Conservation (phyloP, 1,140 invertebrate species). For the Cyclargus thomasi region DNA sequence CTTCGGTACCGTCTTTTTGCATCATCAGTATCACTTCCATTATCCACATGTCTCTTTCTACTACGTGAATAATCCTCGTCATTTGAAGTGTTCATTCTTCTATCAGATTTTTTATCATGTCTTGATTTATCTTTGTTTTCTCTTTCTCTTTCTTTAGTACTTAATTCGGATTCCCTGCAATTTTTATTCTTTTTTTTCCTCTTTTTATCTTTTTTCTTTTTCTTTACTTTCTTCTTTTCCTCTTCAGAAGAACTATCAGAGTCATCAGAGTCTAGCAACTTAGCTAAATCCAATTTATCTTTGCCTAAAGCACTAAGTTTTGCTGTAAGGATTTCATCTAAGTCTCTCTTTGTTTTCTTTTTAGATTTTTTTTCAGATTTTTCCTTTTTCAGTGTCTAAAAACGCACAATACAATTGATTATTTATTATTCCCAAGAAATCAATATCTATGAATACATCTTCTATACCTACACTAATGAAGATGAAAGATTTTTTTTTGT, state of each 20-base stretch:
- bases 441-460: neutral
- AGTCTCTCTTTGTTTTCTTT: slow-evolving; percentile 60
- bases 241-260: slow-evolving; percentile 72
- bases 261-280: slow-evolving; percentile 55
- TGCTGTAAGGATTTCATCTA: slow-evolving; percentile 74
- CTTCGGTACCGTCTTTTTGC: neutral
- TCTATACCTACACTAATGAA: too few relatives aligned
- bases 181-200: slow-evolving; percentile 37
- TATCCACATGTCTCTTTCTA: slow-evolving; percentile 23
- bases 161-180: slow-evolving; percentile 25
- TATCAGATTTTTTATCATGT: slow-evolving; percentile 23
- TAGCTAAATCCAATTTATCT: slow-evolving; percentile 58
- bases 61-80: slow-evolving; percentile 15
- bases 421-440: neutral
- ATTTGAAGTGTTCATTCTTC: slow-evolving; percentile 15
- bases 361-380: slow-evolving; percentile 77
- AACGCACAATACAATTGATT: slow-evolving; percentile 24
- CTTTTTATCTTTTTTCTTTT: slow-evolving; percentile 43
- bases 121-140: slow-evolving; percentile 22
- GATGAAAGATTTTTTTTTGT: too few relatives aligned
- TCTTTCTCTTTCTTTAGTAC: slow-evolving; percentile 21
- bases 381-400: slow-evolving; percentile 67
- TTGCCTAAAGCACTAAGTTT: slow-evolving; percentile 74
- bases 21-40: slow-evolving; percentile 21
- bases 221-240: slow-evolving; percentile 66